Percentiles rank a stretch among this genome's conserved stretches.
Conservation (phyloP, 2,888 invertebrate species). For the Danaus chrysippus region DNA sequence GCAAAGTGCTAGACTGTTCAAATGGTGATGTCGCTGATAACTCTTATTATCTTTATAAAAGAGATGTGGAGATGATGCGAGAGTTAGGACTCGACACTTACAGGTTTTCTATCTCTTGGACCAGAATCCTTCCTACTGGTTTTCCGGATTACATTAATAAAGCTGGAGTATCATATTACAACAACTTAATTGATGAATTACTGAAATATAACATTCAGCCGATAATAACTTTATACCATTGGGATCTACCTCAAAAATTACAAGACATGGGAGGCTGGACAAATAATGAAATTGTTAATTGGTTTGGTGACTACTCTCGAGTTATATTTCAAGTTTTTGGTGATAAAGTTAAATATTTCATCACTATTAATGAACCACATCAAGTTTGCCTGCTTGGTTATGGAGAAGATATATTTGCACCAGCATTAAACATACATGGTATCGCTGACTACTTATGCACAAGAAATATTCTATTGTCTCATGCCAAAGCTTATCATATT, state of each 20-base stretch:
- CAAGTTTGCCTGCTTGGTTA: constrained; percentile 60
- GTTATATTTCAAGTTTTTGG: constrained; percentile 77
- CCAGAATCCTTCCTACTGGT: too few relatives aligned
- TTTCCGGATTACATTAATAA: too few relatives aligned
- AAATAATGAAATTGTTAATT: constrained; percentile 79
- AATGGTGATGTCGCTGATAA: too few relatives aligned
- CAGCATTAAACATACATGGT: constrained; percentile 51
- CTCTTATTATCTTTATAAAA: too few relatives aligned
- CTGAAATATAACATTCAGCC: constrained; percentile 79
- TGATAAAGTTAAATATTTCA: constrained; percentile 82
- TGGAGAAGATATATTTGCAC: constrained; percentile 57
- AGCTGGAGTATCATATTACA: too few relatives aligned
- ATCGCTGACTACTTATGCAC: constrained; percentile 78
- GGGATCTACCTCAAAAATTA: constrained; percentile 75
- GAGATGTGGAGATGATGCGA: too few relatives aligned
- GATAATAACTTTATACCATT: constrained; percentile 79
- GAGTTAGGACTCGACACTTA: too few relatives aligned
- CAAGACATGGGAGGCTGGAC: constrained; percentile 76
- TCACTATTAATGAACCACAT: constrained; percentile 85
- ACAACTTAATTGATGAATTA: too few relatives aligned
- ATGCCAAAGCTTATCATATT: constrained; percentile 76
- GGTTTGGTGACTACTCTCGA: constrained; percentile 81
- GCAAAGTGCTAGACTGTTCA: too few relatives aligned
- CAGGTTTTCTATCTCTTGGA: too few relatives aligned
- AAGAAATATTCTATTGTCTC: constrained; percentile 82